These are phyloP conservation scores for Cephus rjabovi DNA, from an alignment of 2,888 invertebrate genomes.

Conservation along the genomic window DNA sequence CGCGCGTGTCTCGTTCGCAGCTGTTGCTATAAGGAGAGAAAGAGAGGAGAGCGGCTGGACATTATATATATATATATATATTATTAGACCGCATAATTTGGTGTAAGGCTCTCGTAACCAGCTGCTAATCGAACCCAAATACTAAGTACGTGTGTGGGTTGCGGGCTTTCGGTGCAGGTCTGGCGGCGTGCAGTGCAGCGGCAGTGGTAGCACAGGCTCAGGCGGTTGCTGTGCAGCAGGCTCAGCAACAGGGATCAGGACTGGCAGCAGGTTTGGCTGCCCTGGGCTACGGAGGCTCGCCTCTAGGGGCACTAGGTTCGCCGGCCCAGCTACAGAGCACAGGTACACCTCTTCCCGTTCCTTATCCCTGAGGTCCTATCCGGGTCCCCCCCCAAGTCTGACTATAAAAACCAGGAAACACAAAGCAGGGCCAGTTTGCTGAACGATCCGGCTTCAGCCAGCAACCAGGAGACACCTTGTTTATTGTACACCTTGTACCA, in stretches of 20 bases:
- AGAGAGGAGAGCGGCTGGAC: too few relatives aligned
- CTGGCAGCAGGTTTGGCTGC: constrained; percentile 64
- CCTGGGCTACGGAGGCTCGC: constrained; percentile 64
- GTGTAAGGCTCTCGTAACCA: constrained; percentile 5
- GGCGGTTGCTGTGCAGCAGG: constrained; percentile 65
- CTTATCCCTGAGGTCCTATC: too few relatives aligned
- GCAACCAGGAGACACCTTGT: neutral
- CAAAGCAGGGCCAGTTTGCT: too few relatives aligned
- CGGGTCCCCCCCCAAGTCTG: too few relatives aligned
- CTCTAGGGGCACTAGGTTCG: constrained; percentile 64
- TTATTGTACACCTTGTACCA: neutral
- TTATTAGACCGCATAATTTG: neutral
- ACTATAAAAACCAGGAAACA: too few relatives aligned
- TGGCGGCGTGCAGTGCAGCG: constrained; percentile 73
- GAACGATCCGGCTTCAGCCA: too few relatives aligned
- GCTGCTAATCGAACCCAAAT: neutral
- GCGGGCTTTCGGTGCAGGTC: constrained; percentile 69
- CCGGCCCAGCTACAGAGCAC: constrained; percentile 65
- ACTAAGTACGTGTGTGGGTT: constrained; percentile 42
- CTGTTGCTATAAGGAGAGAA: too few relatives aligned
- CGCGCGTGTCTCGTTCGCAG: too few relatives aligned
- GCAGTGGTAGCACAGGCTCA: constrained; percentile 65
- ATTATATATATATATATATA: too few relatives aligned
- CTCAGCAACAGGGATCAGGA: constrained; percentile 64
- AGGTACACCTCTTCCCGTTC: constrained; percentile 48